A percentile compares a stretch with the other conserved stretches of the same genome.
phyloP scores from a whole-genome alignment of 1,140 invertebrate species.

The Drosophila bipectinata region DNA sequence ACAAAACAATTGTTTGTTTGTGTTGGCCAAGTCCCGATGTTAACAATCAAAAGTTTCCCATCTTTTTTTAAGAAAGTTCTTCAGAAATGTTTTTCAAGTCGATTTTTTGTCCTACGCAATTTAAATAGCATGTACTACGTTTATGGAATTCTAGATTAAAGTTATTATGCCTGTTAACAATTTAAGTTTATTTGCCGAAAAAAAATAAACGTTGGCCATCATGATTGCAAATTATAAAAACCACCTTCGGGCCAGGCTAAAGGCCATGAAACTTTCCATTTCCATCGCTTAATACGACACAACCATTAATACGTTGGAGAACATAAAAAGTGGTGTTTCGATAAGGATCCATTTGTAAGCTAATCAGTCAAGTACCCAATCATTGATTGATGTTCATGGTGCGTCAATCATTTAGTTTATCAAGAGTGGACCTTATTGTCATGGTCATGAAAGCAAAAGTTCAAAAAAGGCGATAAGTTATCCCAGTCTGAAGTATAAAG shows the following conservation, averaged over 20 bases:
- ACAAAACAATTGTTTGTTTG: constrained; percentile 27
- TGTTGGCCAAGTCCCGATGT: constrained; percentile 25
- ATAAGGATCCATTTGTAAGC: constrained; percentile 25
- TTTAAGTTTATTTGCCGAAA: constrained; percentile 18
- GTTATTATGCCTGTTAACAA: constrained; percentile 10
- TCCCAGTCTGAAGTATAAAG: neutral
- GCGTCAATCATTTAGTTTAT: constrained; percentile 29
- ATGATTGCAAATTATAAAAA: neutral
- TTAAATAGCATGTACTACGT: neutral
- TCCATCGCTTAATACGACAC: constrained; percentile 4
- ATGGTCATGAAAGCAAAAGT: constrained; percentile 28
- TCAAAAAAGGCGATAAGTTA: constrained; percentile 4
- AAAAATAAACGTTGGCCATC: constrained; percentile 6
- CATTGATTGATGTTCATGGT: constrained; percentile 17
- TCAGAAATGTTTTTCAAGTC: constrained; percentile 3
- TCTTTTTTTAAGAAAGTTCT: constrained; percentile 27
- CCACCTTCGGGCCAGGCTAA: neutral
- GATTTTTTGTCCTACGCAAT: constrained; percentile 19
- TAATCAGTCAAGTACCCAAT: constrained; percentile 28
- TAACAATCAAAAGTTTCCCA: constrained; percentile 44
- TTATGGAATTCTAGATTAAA: constrained; percentile 17
- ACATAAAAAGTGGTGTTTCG: neutral
- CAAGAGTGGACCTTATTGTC: constrained; percentile 10
- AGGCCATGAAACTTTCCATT: constrained; percentile 25
- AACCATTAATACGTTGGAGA: neutral